Evolutionary conservation across 2,797 vertebrate genomes (phyloP).

Genomic region (Philypnodon macrostomus): DNA sequence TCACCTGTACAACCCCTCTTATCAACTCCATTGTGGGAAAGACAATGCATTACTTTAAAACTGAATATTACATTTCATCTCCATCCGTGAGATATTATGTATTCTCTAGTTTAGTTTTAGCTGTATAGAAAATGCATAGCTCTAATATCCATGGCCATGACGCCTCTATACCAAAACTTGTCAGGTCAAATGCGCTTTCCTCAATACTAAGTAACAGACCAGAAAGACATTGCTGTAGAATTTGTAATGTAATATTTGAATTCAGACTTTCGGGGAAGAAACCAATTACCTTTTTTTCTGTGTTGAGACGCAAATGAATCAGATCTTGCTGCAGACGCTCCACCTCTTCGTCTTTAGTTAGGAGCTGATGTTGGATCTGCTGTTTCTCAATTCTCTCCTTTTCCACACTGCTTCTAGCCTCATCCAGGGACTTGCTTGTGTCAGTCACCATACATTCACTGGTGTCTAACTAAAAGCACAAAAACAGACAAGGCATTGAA

Average conservation of each 20-base stretch:
- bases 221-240: neutral
- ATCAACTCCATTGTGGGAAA: constrained; percentile 63
- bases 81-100: constrained; percentile 28
- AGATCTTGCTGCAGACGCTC: constrained; percentile 40
- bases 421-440: constrained; percentile 31
- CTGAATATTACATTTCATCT: constrained; percentile 61
- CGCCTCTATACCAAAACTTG: constrained; percentile 6
- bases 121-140: constrained; percentile 14
- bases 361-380: constrained; percentile 45
- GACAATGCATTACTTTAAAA: constrained; percentile 68
- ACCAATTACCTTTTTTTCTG: constrained; percentile 55
- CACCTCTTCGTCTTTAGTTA: constrained; percentile 24
- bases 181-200: neutral
- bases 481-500: constrained; percentile 12
- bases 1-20: constrained; percentile 63
- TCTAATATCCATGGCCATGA: constrained; percentile 30
- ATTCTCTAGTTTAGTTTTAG: too few species aligned
- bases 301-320: neutral
- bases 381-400: constrained; percentile 26
- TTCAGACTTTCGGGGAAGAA: constrained; percentile 24
- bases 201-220: constrained; percentile 6
- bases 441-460: constrained; percentile 22
- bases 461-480: constrained; percentile 35
- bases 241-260: constrained; percentile 15
- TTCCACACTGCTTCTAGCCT: constrained; percentile 25